These are phyloP conservation scores for Oceanodroma tethys DNA, from an alignment of 2,113 vertebrate genomes.

Conservation along the genomic window DNA sequence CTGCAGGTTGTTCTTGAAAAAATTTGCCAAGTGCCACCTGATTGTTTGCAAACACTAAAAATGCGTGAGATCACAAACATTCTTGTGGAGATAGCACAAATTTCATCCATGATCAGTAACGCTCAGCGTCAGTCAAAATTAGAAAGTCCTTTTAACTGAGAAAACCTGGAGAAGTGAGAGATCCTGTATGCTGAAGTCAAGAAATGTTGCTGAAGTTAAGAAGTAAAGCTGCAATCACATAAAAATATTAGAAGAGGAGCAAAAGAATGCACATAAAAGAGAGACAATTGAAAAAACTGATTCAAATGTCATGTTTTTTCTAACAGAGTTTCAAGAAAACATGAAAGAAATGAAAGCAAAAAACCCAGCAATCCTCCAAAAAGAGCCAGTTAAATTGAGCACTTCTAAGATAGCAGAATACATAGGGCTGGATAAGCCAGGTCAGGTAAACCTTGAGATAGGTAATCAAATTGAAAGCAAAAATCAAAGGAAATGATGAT, in stretches of 20 bases:
- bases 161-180: not conserved
- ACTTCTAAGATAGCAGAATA: not conserved
- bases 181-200: not conserved
- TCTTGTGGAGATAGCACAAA: not conserved
- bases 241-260: not conserved
- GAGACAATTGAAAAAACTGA: rapidly evolving
- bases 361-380: not conserved
- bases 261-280: not conserved
- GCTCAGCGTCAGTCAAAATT: not conserved
- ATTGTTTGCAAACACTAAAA: not conserved
- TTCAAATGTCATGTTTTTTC: not conserved
- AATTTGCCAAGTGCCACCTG: not conserved
- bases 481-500: not conserved
- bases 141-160: not conserved
- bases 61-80: not conserved
- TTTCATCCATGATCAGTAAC: not conserved
- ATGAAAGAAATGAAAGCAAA: not conserved
- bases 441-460: not conserved
- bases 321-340: not conserved
- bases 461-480: not conserved
- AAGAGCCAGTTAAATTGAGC: not conserved
- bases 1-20: not conserved
- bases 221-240: not conserved
- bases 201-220: not conserved
- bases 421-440: not conserved